A percentile compares a stretch with the other conserved stretches of the same genome.
These are phyloP conservation scores for Larimichthys polyactis DNA, from an alignment of 2,113 vertebrate genomes.

Conservation along the genomic window DNA sequence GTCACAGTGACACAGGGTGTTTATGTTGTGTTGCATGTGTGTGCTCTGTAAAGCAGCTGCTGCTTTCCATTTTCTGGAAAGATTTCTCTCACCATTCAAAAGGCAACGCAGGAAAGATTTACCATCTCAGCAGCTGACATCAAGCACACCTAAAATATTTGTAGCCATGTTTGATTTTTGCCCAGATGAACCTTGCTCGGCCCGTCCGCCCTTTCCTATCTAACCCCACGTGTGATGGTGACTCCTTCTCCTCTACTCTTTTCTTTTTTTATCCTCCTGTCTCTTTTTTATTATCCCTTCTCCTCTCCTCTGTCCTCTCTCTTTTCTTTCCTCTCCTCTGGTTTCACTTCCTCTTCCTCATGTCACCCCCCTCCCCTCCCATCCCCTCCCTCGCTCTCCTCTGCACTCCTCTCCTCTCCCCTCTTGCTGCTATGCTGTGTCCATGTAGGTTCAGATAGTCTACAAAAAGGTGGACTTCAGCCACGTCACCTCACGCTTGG, in stretches of 20 bases:
- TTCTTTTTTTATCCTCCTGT: background rate
- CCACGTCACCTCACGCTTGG: conserved; percentile 98
- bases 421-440: conserved; percentile 87
- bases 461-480: conserved; percentile 99
- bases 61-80: conserved; percentile 28
- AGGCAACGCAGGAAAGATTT: background rate
- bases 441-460: conserved; percentile 96
- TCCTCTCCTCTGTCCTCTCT: background rate
- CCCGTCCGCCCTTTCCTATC: conserved; percentile 52
- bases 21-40: conserved; percentile 26
- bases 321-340: background rate
- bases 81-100: background rate
- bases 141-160: background rate
- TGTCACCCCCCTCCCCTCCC: background rate
- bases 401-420: conserved; percentile 51
- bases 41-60: conserved; percentile 31
- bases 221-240: conserved; percentile 52
- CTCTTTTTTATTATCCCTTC: background rate
- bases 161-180: background rate
- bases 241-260: conserved; percentile 43
- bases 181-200: conserved; percentile 9
- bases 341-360: background rate
- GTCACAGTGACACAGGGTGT: background rate
- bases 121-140: background rate
- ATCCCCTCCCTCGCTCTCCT: background rate